A percentile compares a stretch with the other conserved stretches of the same genome.
Conservation (phyloP, 2,113 vertebrate genomes). For the Grammomys surdaster region DNA sequence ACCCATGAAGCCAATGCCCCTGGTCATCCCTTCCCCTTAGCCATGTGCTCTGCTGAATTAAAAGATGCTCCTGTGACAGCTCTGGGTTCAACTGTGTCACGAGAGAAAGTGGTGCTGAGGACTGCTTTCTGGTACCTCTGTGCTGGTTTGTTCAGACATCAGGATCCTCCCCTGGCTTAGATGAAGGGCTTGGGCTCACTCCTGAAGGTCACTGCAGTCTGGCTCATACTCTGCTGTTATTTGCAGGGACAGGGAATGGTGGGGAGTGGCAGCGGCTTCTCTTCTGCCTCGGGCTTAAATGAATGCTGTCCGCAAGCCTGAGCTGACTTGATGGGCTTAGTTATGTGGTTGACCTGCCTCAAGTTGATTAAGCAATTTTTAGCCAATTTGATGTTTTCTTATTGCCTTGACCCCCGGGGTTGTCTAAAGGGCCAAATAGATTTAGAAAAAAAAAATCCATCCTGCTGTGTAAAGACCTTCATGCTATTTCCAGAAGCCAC, state of each 20-base stretch:
- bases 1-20: background rate
- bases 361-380: conserved; percentile 44
- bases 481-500: background rate
- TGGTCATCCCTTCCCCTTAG: background rate
- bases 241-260: background rate
- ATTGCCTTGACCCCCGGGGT: background rate
- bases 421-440: conserved; percentile 9
- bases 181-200: background rate
- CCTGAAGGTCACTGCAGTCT: background rate
- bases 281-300: background rate
- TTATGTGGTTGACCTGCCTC: conserved; percentile 23
- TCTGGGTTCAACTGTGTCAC: background rate
- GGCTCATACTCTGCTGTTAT: background rate
- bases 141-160: background rate
- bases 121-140: background rate
- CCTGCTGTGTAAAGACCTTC: background rate
- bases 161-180: background rate
- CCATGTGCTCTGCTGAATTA: background rate
- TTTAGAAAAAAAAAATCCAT: background rate
- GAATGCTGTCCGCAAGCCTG: background rate
- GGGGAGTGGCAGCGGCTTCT: background rate
- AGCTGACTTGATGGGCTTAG: background rate
- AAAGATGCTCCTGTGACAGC: background rate
- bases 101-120: background rate
- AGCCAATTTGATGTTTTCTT: conserved; percentile 53